Evolutionary conservation across 2,888 invertebrate genomes (phyloP), one percentile per base, ranked within the genome.

Genomic region (Adineta ricciae): DNA sequence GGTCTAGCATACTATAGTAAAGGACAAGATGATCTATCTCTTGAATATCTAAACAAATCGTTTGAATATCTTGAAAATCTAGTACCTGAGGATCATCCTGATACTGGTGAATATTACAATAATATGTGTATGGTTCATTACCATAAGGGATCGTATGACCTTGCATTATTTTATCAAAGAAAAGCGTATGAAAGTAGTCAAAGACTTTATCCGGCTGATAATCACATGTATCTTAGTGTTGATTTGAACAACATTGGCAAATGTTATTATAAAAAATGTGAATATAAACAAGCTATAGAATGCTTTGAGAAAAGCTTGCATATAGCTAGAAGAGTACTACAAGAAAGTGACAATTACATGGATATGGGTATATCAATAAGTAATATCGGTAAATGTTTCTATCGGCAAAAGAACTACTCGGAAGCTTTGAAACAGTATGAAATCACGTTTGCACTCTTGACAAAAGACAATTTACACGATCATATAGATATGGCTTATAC

Each of bases 331-430:
- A 49, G 14, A 49, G 49, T 49, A 49, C 14, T 49, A 49, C 8
- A 49, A 49, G 14, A 49, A 11, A 14, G 14, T 49, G 49, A 49
- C 14, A 49, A 49, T 49, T 49, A 49, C 49, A 11, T 49, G 14
- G 49, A 49, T 14, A 49, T 49, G 56, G n/a, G 56, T 11, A 56
- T 56, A 21, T 2, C 8, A 56, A 56, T 73, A 36, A 73, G 38
- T 73, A 32, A 73, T 73, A 32, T 73, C 38, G 73, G 73, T 16
- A 73, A 73, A 73, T 73, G 73, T 36, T 38, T 38, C n/a, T 73
- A 73, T 38, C 73, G 73, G 24, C 0, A 36, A 73, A 73, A 73
- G 24, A 38, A 73, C 38, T 38, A 73, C n/a, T 38, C 38, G 9
- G 9, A 36, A 24, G 73, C 38, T 7, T 38, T 73, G 5, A 24